Evolutionary conservation across 2,113 vertebrate species (phyloP).

Genomic region (Poeciliopsis retropinna): DNA sequence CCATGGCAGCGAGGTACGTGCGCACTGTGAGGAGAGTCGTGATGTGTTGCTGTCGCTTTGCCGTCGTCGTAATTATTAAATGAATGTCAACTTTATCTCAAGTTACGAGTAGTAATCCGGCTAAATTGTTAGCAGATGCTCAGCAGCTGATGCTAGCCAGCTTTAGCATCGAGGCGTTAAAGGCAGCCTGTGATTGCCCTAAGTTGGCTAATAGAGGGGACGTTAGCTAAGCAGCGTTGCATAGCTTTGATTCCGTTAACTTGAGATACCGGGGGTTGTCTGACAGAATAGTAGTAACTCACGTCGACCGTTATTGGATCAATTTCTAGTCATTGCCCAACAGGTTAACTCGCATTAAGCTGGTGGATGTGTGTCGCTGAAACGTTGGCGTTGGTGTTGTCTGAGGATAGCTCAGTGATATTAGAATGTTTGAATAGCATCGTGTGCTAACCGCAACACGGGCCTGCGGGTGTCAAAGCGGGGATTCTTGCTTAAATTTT

Average conservation of each 20-base stretch:
- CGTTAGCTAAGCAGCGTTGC: slow-evolving; percentile 15
- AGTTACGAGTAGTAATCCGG: slow-evolving; percentile 53
- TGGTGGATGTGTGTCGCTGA: slow-evolving; percentile 15
- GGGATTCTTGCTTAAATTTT: slow-evolving; percentile 11
- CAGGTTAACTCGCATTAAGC: background rate
- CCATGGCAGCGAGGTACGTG: background rate
- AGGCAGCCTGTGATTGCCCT: slow-evolving; percentile 4
- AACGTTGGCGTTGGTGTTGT: slow-evolving; percentile 27
- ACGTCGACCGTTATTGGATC: background rate
- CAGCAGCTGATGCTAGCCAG: slow-evolving; percentile 53
- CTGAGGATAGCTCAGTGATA: slow-evolving; percentile 25
- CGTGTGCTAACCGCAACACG: slow-evolving; percentile 41
- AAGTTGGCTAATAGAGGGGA: slow-evolving; percentile 9
- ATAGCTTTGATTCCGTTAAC: slow-evolving; percentile 12
- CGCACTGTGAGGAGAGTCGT: background rate
- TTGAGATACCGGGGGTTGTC: slow-evolving; percentile 1
- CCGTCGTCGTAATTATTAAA: slow-evolving; percentile 1
- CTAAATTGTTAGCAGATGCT: slow-evolving; percentile 52
- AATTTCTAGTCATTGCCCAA: background rate
- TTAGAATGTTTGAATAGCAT: slow-evolving; percentile 19
- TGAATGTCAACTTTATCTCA: slow-evolving; percentile 52
- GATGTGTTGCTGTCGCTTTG: background rate
- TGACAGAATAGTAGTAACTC: slow-evolving; percentile 12
- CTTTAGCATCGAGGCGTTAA: slow-evolving; percentile 44
- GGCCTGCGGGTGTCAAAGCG: slow-evolving; percentile 52